Evolutionary conservation across 2,888 invertebrate species (phyloP), one percentile per base, ranked within the genome.

Genomic region (Octonoba sinensis): DNA sequence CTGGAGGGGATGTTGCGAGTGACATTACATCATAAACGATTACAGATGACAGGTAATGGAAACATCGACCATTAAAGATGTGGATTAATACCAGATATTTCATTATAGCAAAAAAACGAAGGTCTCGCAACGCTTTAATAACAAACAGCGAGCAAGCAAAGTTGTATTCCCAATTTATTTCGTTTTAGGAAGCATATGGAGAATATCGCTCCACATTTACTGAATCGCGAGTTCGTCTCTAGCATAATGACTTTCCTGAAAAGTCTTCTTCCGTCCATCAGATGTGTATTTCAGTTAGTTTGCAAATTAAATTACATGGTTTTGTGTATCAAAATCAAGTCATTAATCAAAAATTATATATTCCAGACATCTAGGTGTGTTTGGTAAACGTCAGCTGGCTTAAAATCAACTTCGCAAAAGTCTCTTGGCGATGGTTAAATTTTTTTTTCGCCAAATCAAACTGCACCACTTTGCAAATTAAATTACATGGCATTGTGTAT

Each of bases 11-110:
- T 60, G 65, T 54, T 79, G 24, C 59, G 46, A 59, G 36, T 15
- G 59, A 65, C 71, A 47, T 47, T 44, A 78, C 66, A 66, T 72
- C 72, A 60, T 79, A 79, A 78, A 72, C 72, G 66, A 67, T 79
- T 79, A 79, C 72, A 72, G 66, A 72, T 79, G 78, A 72, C 72
- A 72, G 56, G 78, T 66, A 78, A 72, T 79, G 78, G 56, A 79
- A 79, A 79, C 78, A 79, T 67, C 72, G 78, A 79, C 72, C 56
- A 72, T 66, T 72, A 79, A 72, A 79, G 78, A 79, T 67, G 51
- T 59, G 78, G 71, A 79, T 60, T 72, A 72, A n/a, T 71, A 79
- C 46, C 66, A 59, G 66, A 79, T 57, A 79, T 72, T 71, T 67
- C 51, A 36, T 79, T 79, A 60, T 71, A 78, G 71, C 78, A 67